A percentile compares a stretch with the other conserved stretches of the same genome.
Evolutionary conservation across 2,797 vertebrate genomes (phyloP).

Genomic region (Pseudomugil gertrudae): DNA sequence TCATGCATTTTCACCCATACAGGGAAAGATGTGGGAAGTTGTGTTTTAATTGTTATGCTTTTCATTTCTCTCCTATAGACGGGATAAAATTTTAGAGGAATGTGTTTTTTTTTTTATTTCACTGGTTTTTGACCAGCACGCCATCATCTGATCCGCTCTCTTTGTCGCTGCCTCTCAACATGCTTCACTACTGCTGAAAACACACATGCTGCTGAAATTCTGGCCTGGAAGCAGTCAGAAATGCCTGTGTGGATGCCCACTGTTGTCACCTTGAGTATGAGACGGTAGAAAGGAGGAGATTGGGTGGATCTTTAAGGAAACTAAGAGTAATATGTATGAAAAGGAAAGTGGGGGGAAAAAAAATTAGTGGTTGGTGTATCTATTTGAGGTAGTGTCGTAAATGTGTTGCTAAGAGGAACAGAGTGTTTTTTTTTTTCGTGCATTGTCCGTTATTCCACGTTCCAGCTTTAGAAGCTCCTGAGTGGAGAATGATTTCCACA

Average conservation of each 20-base stretch:
- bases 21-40: neutral
- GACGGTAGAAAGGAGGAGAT: constrained; percentile 10
- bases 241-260: constrained; percentile 4
- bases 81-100: constrained; percentile 2
- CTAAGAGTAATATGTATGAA: constrained; percentile 17
- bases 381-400: constrained; percentile 19
- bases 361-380: constrained; percentile 6
- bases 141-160: constrained; percentile 7
- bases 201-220: constrained; percentile 21
- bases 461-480: constrained; percentile 64
- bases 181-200: constrained; percentile 23
- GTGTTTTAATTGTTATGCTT: neutral
- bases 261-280: constrained; percentile 2
- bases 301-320: constrained; percentile 48
- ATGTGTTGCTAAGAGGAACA: constrained; percentile 71
- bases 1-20: neutral
- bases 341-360: constrained; percentile 28
- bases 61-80: neutral
- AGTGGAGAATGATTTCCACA: constrained; percentile 63
- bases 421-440: constrained; percentile 29
- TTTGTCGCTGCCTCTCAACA: constrained; percentile 34
- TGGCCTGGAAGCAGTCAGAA: constrained; percentile 3
- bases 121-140: constrained; percentile 9
- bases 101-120: neutral
- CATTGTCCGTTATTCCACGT: constrained; percentile 41